Evolutionary conservation across 2,113 vertebrate genomes (phyloP).

Genomic region (Eonycteris spelaea): DNA sequence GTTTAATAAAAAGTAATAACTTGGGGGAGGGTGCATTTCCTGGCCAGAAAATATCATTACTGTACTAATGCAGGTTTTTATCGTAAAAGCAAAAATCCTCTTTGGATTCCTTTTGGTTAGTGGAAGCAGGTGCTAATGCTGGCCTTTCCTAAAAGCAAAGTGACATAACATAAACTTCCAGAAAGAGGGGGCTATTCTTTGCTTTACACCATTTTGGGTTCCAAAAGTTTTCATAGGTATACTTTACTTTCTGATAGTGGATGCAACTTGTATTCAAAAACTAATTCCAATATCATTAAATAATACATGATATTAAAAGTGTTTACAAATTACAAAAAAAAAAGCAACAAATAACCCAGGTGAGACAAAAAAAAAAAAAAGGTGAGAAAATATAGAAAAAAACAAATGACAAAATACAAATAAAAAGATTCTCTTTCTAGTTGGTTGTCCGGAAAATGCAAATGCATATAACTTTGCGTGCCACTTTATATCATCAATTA

Average conservation of each 20-base stretch:
- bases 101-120: not conserved
- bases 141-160: not conserved
- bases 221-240: not conserved
- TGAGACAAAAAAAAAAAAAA: not conserved
- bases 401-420: not conserved
- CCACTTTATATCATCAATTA: not conserved
- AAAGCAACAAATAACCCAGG: not conserved
- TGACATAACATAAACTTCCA: not conserved
- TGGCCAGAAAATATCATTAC: not conserved
- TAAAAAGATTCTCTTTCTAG: not conserved
- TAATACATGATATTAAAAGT: not conserved
- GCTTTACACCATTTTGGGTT: not conserved
- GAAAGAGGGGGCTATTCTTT: not conserved
- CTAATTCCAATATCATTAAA: not conserved
- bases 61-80: not conserved
- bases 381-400: not conserved
- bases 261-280: not conserved
- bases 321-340: not conserved
- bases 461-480: not conserved
- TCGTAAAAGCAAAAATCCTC: not conserved
- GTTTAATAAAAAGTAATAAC: not conserved
- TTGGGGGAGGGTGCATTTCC: not conserved
- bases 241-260: not conserved
- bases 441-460: not conserved
- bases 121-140: not conserved